Evolutionary conservation across 1,140 invertebrate species (phyloP), one percentile per base, ranked within the genome.

Genomic region (Drosophila pectinifera): DNA sequence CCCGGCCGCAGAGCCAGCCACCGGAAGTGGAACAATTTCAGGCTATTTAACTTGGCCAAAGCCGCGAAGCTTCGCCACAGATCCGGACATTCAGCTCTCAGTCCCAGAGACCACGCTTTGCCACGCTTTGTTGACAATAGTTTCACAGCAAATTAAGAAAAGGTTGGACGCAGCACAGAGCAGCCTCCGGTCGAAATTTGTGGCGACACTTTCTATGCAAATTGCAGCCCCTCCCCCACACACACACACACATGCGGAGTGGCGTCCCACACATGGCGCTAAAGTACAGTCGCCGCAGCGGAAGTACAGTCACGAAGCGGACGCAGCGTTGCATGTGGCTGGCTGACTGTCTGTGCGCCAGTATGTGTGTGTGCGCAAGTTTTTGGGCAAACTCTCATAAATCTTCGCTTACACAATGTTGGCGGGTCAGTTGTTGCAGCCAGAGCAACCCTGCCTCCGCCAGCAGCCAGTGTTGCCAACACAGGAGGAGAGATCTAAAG

Each of bases 121-220:
- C 73, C 73, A 78, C 58, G 75, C 82, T 86, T 86, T 78, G 86
- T 80, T 90, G 75, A 80, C 86, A 90, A 90, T 90, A 90, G 86
- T 90, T 90, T 90, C 75, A 90, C 86, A 90, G 85, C 78, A 90
- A 90, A 90, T 90, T 90, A 89, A 89, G 84, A 89, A 89, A 89
- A 89, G 84, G 84, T 89, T 89, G 84, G 69, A 84, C 84, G 64
- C 28, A 41, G 64, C 48, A 43, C 55, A 48, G 41, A 51, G 48
- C 22, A 86, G 78, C 61, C 49, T 59, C 59, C 81, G 79, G 69
- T 78, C 10, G 26, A 75, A 88, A 86, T 86, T 88, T 86, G 82
- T 76, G 72, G 73, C 72, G 73, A 76, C 82, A 88, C 79, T 79
- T 88, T 86, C 82, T 86, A 88, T 86, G 82, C 84, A 88, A 88